Evolutionary conservation across 2,113 vertebrate genomes (phyloP).

Genomic region (Lepus timidus): DNA sequence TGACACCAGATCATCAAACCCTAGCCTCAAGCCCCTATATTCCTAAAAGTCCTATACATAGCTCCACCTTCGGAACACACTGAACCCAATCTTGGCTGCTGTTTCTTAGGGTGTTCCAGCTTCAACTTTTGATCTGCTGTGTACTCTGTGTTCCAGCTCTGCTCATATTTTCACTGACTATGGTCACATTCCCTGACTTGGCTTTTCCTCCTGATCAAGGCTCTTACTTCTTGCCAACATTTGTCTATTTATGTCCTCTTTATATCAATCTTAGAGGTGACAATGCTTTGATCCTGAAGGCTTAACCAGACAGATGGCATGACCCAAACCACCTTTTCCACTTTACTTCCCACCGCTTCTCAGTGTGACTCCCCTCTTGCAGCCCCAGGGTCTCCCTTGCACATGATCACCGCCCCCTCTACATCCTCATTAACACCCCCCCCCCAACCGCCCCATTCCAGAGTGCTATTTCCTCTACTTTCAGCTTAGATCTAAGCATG

Average conservation of each 20-base stretch:
- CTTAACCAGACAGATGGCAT: not conserved
- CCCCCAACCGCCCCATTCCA: not conserved
- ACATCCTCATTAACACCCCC: not conserved
- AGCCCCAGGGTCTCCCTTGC: not conserved
- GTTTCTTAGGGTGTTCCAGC: not conserved
- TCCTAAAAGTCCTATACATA: not conserved
- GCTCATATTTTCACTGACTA: not conserved
- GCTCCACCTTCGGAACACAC: not conserved
- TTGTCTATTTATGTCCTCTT: not conserved
- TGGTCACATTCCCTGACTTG: not conserved
- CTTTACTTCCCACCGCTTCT: not conserved
- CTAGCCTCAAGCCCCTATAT: not conserved
- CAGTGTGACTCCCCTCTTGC: not conserved
- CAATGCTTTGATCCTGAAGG: not conserved
- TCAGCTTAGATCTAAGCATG: not conserved
- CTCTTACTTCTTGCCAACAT: not conserved
- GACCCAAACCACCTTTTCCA: not conserved
- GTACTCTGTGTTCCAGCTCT: not conserved
- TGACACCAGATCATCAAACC: not conserved
- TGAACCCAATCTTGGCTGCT: not conserved
- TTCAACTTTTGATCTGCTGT: not conserved
- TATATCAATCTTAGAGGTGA: not conserved
- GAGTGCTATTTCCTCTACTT: not conserved
- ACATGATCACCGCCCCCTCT: too few species aligned
- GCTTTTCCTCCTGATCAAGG: not conserved